Evolutionary conservation across 2,797 vertebrate species (phyloP), one percentile per base, ranked within the genome.

Genomic region (Sarcoramphus papa): DNA sequence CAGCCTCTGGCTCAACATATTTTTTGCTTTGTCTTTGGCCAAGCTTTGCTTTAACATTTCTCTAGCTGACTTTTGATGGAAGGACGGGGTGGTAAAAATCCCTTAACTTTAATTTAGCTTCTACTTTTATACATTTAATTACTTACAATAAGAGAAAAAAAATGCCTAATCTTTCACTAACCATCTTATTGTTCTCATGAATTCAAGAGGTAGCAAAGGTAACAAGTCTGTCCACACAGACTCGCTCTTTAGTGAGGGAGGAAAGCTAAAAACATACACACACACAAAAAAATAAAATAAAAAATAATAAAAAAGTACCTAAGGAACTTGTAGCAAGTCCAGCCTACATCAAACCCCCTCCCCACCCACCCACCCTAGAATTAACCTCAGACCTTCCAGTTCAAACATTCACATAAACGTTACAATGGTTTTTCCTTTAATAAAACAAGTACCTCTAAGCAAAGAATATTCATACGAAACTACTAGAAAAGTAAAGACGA

Each of bases 161-260:
- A 91, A 82, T 22, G 96, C 97, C 97, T 97, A 97, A 94, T 94
- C 95, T 98, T 98, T 98, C 97, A 98, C 98, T 99, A 99, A 99
- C 98, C 98, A 98, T 98, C 98, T 98, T 98, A 98, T 98, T 98
- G 98, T 98, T 99, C 96, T 97, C 98, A 95, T 97, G 98, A 98
- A 98, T 98, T 98, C 98, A 98, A 99, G 99, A 99, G 99, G 99
- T 99, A 99, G 99, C 98, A 98, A 99, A 98, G 96, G 98, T 98
- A 98, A 98, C 97, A 98, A 98, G 98, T 96, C 98, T 98, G 98
- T 98, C 98, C 97, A 97, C 97, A 98, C 98, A 98, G 97, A 98
- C 98, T 98, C 92, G 92, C 97, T 95, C 96, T 97, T 97, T 95
- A 94, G 96, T 88, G 98, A 98, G 97, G 97, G 96, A 97, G 96